A percentile compares a stretch with the other conserved stretches of the same genome.
These are phyloP conservation scores for Acanthosepion lycidas DNA, from an alignment of 2,888 invertebrate genomes.

Conservation along the genomic window DNA sequence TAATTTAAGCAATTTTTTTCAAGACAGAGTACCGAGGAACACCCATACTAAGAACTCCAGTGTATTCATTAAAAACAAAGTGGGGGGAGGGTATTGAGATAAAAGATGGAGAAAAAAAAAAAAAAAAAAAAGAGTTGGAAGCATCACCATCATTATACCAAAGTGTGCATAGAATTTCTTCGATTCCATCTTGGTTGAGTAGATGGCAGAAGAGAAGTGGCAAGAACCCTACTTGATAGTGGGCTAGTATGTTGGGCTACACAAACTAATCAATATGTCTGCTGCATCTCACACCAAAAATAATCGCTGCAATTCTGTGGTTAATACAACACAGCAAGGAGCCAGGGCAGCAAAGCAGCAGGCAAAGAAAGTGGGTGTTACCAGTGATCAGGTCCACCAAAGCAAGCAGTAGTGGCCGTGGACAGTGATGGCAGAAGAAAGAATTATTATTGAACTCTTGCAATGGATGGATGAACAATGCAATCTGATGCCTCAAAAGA, in stretches of 20 bases:
- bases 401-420: background rate
- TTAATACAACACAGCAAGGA: conserved; percentile 41
- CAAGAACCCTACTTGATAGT: conserved; percentile 33
- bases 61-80: too few relatives aligned
- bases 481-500: background rate
- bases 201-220: background rate
- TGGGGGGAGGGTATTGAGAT: too few relatives aligned
- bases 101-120: too few relatives aligned
- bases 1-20: background rate
- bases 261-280: conserved; percentile 44
- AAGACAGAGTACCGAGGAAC: too few relatives aligned
- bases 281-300: conserved; percentile 46
- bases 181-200: background rate
- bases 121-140: too few relatives aligned
- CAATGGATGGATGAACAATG: conserved; percentile 1
- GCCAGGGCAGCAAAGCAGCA: conserved; percentile 35
- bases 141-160: background rate
- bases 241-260: conserved; percentile 18
- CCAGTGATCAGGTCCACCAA: conserved; percentile 39
- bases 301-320: conserved; percentile 46
- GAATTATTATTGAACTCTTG: background rate
- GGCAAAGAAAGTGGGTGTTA: conserved; percentile 39
- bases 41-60: too few relatives aligned
- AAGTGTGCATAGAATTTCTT: background rate
- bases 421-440: background rate